Base-by-base conservation (phyloP, 2,797 vertebrate species). In the Anabas testudineus region DNA sequence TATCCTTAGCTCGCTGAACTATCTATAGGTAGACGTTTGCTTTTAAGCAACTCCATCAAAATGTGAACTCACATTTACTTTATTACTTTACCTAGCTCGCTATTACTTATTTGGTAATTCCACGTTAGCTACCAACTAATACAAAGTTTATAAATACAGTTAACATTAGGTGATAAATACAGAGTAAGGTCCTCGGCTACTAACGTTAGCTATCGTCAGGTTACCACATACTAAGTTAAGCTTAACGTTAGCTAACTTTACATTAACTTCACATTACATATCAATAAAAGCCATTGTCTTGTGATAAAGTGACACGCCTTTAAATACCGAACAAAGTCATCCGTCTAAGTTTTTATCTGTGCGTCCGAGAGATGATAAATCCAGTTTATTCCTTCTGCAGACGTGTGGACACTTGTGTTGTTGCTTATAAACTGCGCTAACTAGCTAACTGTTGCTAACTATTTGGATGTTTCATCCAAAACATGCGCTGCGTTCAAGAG, bases 401-500 rank as follows among this genome's bases (percentile, higher is more conserved):
- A 60, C 41, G 36, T 63, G 0, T 56, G 24, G 48, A 46, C 18
- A 41, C 36, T 52, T 26, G 0, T 2, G 18, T 22, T 43, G 18
- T 10, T 16, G 19, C 18, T 10, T 0, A 13, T 4, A 39, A 26
- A 71, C 36, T 71, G 52, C 19, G 34, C 24, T 24, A 24, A 24
- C 32, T 26, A 37, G 76, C 67, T 64, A 74, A 59, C 62, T 60
- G 34, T 5, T 56, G 80, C 78, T 81, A 87, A 21, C 52, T 45
- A 42, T 49, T 63, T 73, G 76, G 74, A 67, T 26, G 10, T 24
- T 30, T 15, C 46, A 13, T 42, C 52, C 12, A 21, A 32, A 21
- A 32, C 13, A 13, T 56, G 26, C 14, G 90, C 2, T 77, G 78
- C 80, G 0, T 91, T 91, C 84, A 82, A 0, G 68, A 28, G 2